Evolutionary conservation across 2,797 vertebrate genomes (phyloP).

Genomic region (Neoniphon sammara): DNA sequence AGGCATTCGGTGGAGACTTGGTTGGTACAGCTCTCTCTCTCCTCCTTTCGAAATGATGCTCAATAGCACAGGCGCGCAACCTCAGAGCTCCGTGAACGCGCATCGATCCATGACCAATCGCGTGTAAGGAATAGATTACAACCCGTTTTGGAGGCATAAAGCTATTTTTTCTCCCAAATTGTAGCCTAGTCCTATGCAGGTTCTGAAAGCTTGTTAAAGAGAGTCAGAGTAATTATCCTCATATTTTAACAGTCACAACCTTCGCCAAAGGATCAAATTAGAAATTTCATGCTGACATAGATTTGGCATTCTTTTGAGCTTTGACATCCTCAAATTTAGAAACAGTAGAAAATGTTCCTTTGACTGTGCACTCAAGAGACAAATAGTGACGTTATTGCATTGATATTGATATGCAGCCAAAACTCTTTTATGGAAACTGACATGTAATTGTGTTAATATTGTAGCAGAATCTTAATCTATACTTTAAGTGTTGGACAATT

Average conservation of each 20-base stretch:
- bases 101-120: constrained; percentile 79
- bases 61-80: constrained; percentile 74
- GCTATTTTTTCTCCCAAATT: constrained; percentile 19
- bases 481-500: not conserved
- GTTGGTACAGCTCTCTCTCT: constrained; percentile 54
- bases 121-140: constrained; percentile 75
- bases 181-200: not conserved
- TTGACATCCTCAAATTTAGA: no score
- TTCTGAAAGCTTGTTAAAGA: not conserved
- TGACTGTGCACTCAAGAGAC: no score
- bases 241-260: no score
- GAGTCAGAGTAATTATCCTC: not conserved
- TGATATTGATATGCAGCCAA: no score
- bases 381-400: no score
- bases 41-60: constrained; percentile 67
- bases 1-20: constrained; percentile 74
- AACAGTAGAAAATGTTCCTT: no score
- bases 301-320: no score
- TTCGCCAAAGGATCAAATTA: no score
- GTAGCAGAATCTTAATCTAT: not conserved
- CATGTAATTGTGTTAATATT: not conserved
- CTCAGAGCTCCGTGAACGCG: constrained; percentile 73
- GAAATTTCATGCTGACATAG: no score
- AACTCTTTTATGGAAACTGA: no score
- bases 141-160: constrained; percentile 60